These are phyloP conservation scores for Bombus huntii DNA, from an alignment of 1,140 invertebrate genomes.

Conservation along the genomic window DNA sequence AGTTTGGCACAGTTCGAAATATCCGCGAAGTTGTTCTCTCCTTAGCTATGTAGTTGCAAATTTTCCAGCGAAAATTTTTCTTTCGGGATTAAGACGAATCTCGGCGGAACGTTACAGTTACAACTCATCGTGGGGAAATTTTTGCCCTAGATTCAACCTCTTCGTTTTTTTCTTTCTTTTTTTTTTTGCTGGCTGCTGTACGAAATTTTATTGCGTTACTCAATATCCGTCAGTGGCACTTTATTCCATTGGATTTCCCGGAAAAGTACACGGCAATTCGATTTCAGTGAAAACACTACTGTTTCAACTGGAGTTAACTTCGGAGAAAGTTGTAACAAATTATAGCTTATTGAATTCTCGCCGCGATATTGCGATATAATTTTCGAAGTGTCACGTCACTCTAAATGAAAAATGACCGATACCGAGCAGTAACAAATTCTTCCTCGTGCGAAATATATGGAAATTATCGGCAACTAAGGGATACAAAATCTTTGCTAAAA, in stretches of 20 bases:
- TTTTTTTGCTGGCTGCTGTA: too few species aligned
- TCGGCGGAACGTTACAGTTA: not conserved
- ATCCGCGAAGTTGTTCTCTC: not conserved
- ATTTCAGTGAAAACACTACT: not conserved
- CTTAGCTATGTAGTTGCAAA: not conserved
- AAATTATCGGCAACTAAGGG: too few species aligned
- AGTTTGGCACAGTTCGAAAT: slow-evolving; percentile 3
- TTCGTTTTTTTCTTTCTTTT: not conserved
- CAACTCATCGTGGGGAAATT: not conserved
- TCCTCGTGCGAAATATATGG: too few species aligned
- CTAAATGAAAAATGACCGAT: not conserved
- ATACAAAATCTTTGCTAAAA: too few species aligned
- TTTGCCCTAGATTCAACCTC: not conserved
- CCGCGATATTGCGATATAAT: too few species aligned
- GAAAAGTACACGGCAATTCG: not conserved
- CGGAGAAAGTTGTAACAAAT: not conserved
- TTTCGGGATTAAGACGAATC: not conserved
- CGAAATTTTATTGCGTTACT: not conserved
- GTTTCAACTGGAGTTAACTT: not conserved
- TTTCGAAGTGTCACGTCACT: not conserved
- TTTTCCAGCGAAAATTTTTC: not conserved
- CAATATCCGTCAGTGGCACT: not conserved
- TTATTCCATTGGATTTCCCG: not conserved
- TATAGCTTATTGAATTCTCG: not conserved
- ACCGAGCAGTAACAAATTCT: too few species aligned